Conservation (phyloP, 1,140 invertebrate genomes). For the Lepidostoma basale region DNA sequence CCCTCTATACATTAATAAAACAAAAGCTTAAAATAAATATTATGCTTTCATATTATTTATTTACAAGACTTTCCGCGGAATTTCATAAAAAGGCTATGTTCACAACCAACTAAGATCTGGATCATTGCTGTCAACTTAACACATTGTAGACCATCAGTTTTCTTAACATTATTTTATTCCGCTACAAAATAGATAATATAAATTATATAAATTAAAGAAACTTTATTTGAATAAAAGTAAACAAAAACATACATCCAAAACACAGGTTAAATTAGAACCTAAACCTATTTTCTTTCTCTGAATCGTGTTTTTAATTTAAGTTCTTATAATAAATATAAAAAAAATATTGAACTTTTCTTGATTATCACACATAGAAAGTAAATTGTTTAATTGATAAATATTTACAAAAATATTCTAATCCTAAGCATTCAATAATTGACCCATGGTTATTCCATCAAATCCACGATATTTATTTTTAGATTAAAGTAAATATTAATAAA, state of each 20-base stretch:
- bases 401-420: slow-evolving; percentile 35
- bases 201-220: background rate
- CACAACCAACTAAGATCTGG: slow-evolving; percentile 11
- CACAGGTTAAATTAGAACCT: background rate
- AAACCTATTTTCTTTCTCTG: background rate
- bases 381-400: slow-evolving; percentile 7
- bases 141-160: background rate
- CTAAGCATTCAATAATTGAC: slow-evolving; percentile 33
- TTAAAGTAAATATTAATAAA: slow-evolving; percentile 1
- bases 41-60: too few species aligned
- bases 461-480: too few species aligned
- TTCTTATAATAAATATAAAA: slow-evolving; percentile 1
- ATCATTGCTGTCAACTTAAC: slow-evolving; percentile 1
- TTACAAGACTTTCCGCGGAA: too few species aligned
- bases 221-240: background rate
- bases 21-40: too few species aligned
- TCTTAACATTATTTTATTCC: background rate
- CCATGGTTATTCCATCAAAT: slow-evolving; percentile 17
- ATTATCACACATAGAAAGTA: slow-evolving; percentile 7
- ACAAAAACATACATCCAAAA: background rate
- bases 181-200: background rate
- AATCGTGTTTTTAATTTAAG: background rate
- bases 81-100: too few species aligned
- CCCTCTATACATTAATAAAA: too few species aligned
- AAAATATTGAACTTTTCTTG: background rate